Evolutionary conservation across 2,797 vertebrate species (phyloP), one percentile per base, ranked within the genome.

Genomic region (Sebastes nivosus): DNA sequence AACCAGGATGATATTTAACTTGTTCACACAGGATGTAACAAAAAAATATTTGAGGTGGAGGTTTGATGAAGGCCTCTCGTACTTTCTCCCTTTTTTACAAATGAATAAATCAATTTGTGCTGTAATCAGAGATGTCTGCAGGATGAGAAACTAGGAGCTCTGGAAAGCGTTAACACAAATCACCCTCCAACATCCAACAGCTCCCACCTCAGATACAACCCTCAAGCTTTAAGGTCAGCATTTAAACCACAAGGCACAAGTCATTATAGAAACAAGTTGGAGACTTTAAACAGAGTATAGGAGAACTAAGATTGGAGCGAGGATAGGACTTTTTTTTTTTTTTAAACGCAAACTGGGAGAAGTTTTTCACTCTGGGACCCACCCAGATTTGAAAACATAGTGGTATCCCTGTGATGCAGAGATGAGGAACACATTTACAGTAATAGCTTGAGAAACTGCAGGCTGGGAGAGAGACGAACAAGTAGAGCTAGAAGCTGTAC

Each of bases 1-100:
- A 92, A 93, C 90, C 77, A 77, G 71, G 75, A 73, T 90, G 88
- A 69, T 81, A 89, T 93, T 93, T 93, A 86, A 71, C 73, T 59
- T 68, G 71, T 67, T 83, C 69, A 84, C 82, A 84, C 66, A 46
- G 78, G 60, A 67, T 34, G 77, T 79, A 88, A 85, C 58, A 57
- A 54, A 59, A 59, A 80, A 54, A 80, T 24, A 80, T 77, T 70
- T 76, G 67, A 70, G 50, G 50, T 30, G 34, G 66, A 69, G 14
- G 61, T 64, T 77, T 77, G 29, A 67, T 34, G 74, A 65, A 63
- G 70, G 80, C 42, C 36, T 34, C 5, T 16, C 24, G 81, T 38
- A 50, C 66, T 55, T 50, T 75, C 27, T 52, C 52, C 46, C 24
- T 72, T 83, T 78, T 76, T 83, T 16, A 60, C 22, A n/a, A 14